Evolutionary conservation across 2,888 invertebrate genomes (phyloP), one percentile per base, ranked within the genome.

Genomic region (Iselma pallidipennis): DNA sequence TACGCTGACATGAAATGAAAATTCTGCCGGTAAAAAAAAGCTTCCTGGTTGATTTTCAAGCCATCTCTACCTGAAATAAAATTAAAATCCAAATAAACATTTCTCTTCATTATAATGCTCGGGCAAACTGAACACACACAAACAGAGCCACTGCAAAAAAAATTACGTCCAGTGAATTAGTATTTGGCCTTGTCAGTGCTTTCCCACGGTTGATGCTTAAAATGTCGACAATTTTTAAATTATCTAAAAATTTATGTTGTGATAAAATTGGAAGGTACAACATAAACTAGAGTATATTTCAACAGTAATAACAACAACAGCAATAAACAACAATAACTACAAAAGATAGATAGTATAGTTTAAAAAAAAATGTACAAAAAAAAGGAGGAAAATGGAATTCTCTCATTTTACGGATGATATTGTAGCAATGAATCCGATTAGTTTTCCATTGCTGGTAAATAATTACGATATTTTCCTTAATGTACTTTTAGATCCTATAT

Each of bases 81-180:
- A 45, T 45, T 45, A 45, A 45, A 45, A 45, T 45, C 45, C 21
- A 21, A 45, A 45, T 16, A 45, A 21, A 21, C 45, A 45, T 45
- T 45, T 21, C 45, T 45, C 45, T 45, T 45, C 45, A 45, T 45
- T 45, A 45, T 45, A 21, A 33, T 33, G 33, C 33, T 33, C 33
- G 4, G 10, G 33, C 5, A 2, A 14, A 14, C 33, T 33, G 45
- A 19, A 45, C 1, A 16, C 1, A 6, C 16, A 45, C 45, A 45
- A 2, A 4, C 10, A 21, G 3, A 3, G 6, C 5, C 4, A 25
- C 25, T 25, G 25, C 3, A 12, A 10, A 45, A 21, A 45, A 33
- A 33, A 37, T 1, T 33, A n/a, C 31, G n/a, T 33, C 14, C 14
- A 33, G n/a, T 14, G 14, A 33, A 33, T 14, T 12, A 12, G 4